Base-by-base conservation (phyloP, 1,140 invertebrate species). In the Dreissena polymorpha region DNA sequence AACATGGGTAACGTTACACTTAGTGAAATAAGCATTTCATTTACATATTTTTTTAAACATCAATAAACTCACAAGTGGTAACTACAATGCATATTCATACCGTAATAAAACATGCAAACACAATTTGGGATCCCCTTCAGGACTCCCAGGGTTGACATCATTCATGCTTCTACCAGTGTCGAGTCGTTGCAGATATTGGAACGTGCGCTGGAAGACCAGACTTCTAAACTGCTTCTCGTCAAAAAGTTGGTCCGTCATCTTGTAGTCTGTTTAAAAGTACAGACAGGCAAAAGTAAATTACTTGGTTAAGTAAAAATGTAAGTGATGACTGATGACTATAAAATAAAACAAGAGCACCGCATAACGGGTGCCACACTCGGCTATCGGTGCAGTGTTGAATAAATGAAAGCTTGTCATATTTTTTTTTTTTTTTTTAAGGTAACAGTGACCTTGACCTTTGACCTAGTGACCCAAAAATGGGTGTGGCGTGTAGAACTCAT, bases 121-220 rank as follows among this genome's bases (percentile, higher is more conserved):
- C 18, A 53, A 51, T 29, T 51, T 16, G 23, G 50, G 68, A 39
- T 78, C 53, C 25, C 84, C 86, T 51, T 83, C 78, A 65, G 84
- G 74, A 69, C 27, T 39, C 14, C 39, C n/a, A 21, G 82, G 68
- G 23, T 84, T 25, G 14, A 87, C 65, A 73, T 78, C 84, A 70
- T 25, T 53, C 10, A 85, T 27, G 14, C 29, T 63, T 72, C 63
- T 63, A 2, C 82, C 57, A 39, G 57, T 51, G 51, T 85, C 84
- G 10, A 86, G 64, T 23, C 84, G 60, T 5, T 29, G 64, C 13
- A 92, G 81, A 72, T 92, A 92, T 68, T 91, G 89, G 69, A 80
- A 91, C 14, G 91, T 89, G 60, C 90, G 68, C 82, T 92, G 91
- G 74, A 89, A 91, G 3, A 87, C 77, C 21, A 81, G 85, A 82